A percentile compares a stretch with the other conserved stretches of the same genome.
Conservation (phyloP, 1,140 invertebrate genomes). For the Psix sp. region DNA sequence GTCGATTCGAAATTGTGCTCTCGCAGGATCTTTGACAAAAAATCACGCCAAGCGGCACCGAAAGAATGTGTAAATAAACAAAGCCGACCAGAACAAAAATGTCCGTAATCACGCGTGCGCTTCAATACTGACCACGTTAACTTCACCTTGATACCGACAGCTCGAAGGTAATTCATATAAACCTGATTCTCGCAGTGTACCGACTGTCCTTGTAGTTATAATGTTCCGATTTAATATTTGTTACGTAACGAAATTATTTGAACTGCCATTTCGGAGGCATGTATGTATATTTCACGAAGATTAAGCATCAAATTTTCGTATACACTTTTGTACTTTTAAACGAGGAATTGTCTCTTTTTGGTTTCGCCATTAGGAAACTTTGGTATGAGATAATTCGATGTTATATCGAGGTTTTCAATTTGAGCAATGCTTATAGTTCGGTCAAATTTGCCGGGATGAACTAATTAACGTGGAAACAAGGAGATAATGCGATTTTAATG, state of each 20-base stretch:
- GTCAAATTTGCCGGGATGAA: conserved; percentile 4
- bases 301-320: too few relatives aligned
- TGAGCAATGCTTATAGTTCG: not conserved
- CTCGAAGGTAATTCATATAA: conserved; percentile 49
- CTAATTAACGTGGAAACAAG: conserved; percentile 3
- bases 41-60: conserved; percentile 2
- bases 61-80: conserved; percentile 17
- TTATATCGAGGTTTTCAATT: conserved; percentile 6
- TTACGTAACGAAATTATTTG: conserved; percentile 32
- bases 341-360: too few relatives aligned
- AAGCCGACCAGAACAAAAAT: conserved; percentile 5
- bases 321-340: too few relatives aligned
- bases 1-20: conserved; percentile 1
- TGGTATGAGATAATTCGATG: conserved; percentile 13
- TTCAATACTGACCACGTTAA: conserved; percentile 51
- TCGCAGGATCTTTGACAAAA: conserved; percentile 14
- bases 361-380: too few relatives aligned
- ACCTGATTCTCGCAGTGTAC: conserved; percentile 42
- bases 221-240: conserved; percentile 29
- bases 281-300: too few relatives aligned
- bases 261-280: not conserved
- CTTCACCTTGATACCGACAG: conserved; percentile 48
- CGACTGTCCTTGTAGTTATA: conserved; percentile 28
- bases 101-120: not conserved
- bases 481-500: conserved; percentile 14